Conservation (phyloP, 2,113 vertebrate genomes). For the Columba livia region DNA sequence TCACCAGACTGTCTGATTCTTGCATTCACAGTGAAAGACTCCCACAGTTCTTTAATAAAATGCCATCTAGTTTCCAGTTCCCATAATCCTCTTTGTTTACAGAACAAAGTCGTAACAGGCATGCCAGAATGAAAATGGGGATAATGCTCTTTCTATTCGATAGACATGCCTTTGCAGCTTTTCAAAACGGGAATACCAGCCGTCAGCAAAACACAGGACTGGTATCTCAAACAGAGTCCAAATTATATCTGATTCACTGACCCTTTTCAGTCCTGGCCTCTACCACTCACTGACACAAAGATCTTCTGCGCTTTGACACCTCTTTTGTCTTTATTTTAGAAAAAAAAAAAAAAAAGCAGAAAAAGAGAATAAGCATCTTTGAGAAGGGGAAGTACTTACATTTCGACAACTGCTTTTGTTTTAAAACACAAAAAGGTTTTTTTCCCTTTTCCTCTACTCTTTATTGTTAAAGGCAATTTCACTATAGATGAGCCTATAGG, state of each 20-base stretch:
- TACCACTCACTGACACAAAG: slow-evolving; percentile 80
- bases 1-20: background rate
- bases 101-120: slow-evolving; percentile 77
- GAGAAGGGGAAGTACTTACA: slow-evolving; percentile 23
- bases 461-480: background rate
- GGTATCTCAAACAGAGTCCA: slow-evolving; percentile 85
- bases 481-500: background rate
- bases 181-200: slow-evolving; percentile 76
- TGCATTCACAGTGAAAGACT: slow-evolving; percentile 44
- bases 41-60: slow-evolving; percentile 66
- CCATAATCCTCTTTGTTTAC: slow-evolving; percentile 75
- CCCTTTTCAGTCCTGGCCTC: slow-evolving; percentile 83
- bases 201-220: slow-evolving; percentile 89
- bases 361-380: slow-evolving; percentile 61
- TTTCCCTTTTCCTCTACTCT: background rate
- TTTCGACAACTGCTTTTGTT: slow-evolving; percentile 46
- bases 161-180: slow-evolving; percentile 78
- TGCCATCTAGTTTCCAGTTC: slow-evolving; percentile 61
- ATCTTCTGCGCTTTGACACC: slow-evolving; percentile 76
- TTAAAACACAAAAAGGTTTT: background rate
- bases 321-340: slow-evolving; percentile 80
- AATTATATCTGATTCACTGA: slow-evolving; percentile 93
- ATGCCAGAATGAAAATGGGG: slow-evolving; percentile 77
- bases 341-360: slow-evolving; percentile 78
- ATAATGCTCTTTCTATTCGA: slow-evolving; percentile 77